Evolutionary conservation across 2,888 invertebrate species (phyloP), one percentile per base, ranked within the genome.

Genomic region (Ferdinandea cuprea): DNA sequence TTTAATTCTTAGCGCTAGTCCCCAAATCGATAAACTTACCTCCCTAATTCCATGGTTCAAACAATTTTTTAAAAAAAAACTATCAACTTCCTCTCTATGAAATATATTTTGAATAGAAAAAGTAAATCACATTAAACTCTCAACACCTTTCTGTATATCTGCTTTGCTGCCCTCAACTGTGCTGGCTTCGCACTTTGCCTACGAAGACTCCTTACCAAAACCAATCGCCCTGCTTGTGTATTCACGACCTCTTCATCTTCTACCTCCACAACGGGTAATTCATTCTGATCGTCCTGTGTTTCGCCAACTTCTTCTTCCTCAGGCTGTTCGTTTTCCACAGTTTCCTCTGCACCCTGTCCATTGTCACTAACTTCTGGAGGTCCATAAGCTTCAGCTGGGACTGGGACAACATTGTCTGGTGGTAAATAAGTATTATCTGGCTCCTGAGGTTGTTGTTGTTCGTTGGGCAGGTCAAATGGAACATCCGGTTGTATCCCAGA

Each of bases 401-500:
- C 59, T n/a, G n/a, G n/a, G 19, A 59, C 7, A 0, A 71, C 65
- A 13, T 46, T 72, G n/a, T 83, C 83, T 21, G 83, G 83, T 15
- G 83, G 77, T 19, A 83, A 11, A 35, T 83, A 83, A 11, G 83
- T 83, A 15, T 83, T 77, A 21, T 66, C 72, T 1, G 76, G 77
- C 37, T 71, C 25, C n/a, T n/a, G n/a, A n/a, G n/a, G n/a, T n/a
- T n/a, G n/a, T 11, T 73, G 35, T 37, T 63, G 69, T 37, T 69
- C 81, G 17, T 71, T 81, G 8, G 81, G 77, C 28, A 81, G 35
- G 8, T 81, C 76, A 9, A 81, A 81, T 11, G 76, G 77, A 48
- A 81, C 50, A 1, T 66, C 71, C 0, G 81, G 81, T n/a, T 54
- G 63, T 9, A 83, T 56, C 48, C 83, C 83, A 17, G 83, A 54